These are phyloP conservation scores for Xylophagus ater DNA, from an alignment of 2,888 invertebrate genomes.

Conservation along the genomic window DNA sequence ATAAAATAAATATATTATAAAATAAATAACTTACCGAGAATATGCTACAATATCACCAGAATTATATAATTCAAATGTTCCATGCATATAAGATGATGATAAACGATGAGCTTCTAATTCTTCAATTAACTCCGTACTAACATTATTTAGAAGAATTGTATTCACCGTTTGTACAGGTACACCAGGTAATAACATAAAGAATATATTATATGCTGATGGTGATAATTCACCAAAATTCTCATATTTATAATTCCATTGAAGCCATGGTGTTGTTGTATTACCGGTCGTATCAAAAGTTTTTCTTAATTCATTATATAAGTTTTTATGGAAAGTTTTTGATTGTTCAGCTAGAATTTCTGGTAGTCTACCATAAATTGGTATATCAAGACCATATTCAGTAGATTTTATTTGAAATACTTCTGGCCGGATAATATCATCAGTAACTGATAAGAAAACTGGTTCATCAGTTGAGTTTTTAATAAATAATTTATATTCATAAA, in stretches of 20 bases:
- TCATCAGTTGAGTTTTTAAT: constrained; percentile 46
- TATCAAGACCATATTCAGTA: constrained; percentile 29
- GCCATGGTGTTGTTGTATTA: constrained; percentile 28
- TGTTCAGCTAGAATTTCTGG: constrained; percentile 21
- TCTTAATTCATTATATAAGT: constrained; percentile 25
- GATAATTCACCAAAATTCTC: constrained; percentile 21
- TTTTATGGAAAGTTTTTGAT: constrained; percentile 19
- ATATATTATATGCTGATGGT: constrained; percentile 45
- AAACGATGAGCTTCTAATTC: constrained; percentile 38
- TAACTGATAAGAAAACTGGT: constrained; percentile 39
- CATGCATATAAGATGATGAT: constrained; percentile 55
- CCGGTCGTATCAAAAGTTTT: constrained; percentile 24
- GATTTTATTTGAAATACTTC: constrained; percentile 26
- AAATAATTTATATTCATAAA: constrained; percentile 52
- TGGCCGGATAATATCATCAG: constrained; percentile 30
- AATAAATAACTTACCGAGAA: constrained; percentile 47
- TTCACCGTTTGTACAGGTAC: constrained; percentile 49
- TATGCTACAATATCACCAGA: constrained; percentile 49
- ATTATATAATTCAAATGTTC: constrained; percentile 40
- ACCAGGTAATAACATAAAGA: constrained; percentile 70
- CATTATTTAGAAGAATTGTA: constrained; percentile 21
- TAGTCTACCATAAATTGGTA: constrained; percentile 34
- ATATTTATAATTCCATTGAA: constrained; percentile 36
- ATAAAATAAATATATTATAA: not conserved
- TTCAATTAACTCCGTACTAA: constrained; percentile 21